Conservation (phyloP, 1,140 invertebrate genomes). For the Euwallacea fornicatus region DNA sequence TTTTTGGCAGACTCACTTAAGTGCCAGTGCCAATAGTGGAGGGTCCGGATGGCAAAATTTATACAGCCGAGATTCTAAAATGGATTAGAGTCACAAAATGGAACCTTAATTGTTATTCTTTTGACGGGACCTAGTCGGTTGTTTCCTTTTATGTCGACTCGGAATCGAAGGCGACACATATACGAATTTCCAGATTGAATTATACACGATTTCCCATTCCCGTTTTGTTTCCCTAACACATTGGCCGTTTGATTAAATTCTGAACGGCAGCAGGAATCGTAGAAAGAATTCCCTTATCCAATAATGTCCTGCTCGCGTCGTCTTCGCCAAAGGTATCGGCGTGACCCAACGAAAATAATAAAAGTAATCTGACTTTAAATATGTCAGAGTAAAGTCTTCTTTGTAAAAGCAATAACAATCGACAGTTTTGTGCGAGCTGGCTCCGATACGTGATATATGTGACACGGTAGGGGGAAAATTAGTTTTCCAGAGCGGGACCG, state of each 20-base stretch:
- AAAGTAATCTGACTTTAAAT: constrained; percentile 55
- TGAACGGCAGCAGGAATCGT: constrained; percentile 22
- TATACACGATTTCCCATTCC: constrained; percentile 25
- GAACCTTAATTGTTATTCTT: no score
- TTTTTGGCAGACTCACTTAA: constrained; percentile 47
- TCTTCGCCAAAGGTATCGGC: constrained; percentile 39
- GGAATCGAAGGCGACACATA: constrained; percentile 18
- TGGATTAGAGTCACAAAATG: no score
- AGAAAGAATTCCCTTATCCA: constrained; percentile 40
- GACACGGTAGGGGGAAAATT: constrained; percentile 52
- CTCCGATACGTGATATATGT: constrained; percentile 54
- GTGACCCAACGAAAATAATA: constrained; percentile 51
- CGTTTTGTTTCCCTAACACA: constrained; percentile 40
- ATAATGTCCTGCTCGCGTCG: constrained; percentile 36
- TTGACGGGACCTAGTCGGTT: no score
- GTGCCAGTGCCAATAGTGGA: constrained; percentile 39
- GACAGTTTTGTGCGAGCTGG: constrained; percentile 39
- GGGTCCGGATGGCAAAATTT: constrained; percentile 6
- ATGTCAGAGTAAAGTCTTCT: constrained; percentile 55
- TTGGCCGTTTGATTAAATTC: constrained; percentile 47
- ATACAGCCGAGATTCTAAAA: constrained; percentile 10
- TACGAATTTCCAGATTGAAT: constrained; percentile 32
- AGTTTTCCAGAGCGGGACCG: constrained; percentile 49
- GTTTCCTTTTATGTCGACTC: no score
- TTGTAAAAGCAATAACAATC: constrained; percentile 51